Base-by-base conservation (phyloP, 2,113 vertebrate species). In the Bos indicus region DNA sequence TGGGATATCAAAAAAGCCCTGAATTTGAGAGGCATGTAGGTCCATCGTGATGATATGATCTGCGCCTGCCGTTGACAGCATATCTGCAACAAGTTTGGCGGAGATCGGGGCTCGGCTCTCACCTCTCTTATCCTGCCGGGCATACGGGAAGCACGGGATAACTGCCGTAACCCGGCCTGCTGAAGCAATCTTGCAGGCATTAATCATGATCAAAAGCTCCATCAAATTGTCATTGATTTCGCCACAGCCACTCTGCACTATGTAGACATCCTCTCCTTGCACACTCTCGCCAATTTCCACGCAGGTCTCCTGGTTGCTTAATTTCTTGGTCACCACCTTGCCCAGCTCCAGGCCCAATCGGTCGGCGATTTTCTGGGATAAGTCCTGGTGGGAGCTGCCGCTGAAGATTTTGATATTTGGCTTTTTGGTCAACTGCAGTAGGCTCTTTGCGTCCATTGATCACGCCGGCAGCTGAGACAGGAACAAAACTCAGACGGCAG, bases 21-120 rank as follows among this genome's bases (percentile, higher is more conserved):
- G 99, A 98, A 99, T 99, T 97, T 99, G 99, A 89, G 99, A 99
- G 23, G 99, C 99, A 43, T 99, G 99, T 59, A 99, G 98, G 94
- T 99, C 99, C 99, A 99, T 99, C 46, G 99, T 99, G 96, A 99
- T 99, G 62, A 99, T 99, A 87, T 99, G 99, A 98, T 99, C 99
- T 2, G 99, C 99, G 1, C 99, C 99, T 1, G 99, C 99, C 43
- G 99, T 99, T 0, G 99, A 99, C 94, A 99, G 97, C 99, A 99
- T 99, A 97, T 99, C 99, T 67, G 99, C 99, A 86, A 99, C 99
- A 98, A 99, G 93, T 97, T 99, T 99, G 97, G 99, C 99, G 54
- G 99, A 99, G 97, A 99, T 99, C 0, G 99, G 99, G 23, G 99
- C 99, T n/a, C 99, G 99, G 98, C 99, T 99, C 99, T 99, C 99